Evolutionary conservation across 2,888 invertebrate species (phyloP).

Genomic region (Bembecia ichneumoniformis): DNA sequence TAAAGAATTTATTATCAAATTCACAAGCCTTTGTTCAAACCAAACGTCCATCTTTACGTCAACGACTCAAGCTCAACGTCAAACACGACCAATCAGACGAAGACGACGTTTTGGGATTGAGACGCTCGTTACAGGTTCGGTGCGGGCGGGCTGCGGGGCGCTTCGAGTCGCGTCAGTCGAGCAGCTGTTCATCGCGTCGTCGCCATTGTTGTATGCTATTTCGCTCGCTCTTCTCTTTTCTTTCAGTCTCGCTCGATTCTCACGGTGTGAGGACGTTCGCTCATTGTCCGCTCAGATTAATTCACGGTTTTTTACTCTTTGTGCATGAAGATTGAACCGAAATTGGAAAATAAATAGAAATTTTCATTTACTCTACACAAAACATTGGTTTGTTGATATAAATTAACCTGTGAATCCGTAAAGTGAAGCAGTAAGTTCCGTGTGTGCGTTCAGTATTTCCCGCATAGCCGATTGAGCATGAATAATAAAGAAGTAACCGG

Average conservation of each 20-base stretch:
- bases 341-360: conserved; percentile 12
- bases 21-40: no score
- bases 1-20: no score
- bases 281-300: conserved; percentile 22
- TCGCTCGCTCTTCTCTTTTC: conserved; percentile 26
- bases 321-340: conserved; percentile 45
- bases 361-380: not conserved
- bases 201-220: conserved; percentile 55
- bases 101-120: no score
- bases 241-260: conserved; percentile 66
- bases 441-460: conserved; percentile 57
- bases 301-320: conserved; percentile 64
- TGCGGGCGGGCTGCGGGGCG: no score
- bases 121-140: no score
- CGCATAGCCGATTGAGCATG: conserved; percentile 66
- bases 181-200: conserved; percentile 60
- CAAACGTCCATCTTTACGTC: no score
- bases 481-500: conserved; percentile 68
- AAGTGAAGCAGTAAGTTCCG: conserved; percentile 34
- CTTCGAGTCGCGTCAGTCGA: conserved; percentile 11
- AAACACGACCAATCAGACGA: no score
- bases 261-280: conserved; percentile 42
- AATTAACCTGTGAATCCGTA: conserved; percentile 9
- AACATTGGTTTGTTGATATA: not conserved
- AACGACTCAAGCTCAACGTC: no score